Evolutionary conservation across 2,113 vertebrate genomes (phyloP).

Genomic region (Chinchilla lanigera): DNA sequence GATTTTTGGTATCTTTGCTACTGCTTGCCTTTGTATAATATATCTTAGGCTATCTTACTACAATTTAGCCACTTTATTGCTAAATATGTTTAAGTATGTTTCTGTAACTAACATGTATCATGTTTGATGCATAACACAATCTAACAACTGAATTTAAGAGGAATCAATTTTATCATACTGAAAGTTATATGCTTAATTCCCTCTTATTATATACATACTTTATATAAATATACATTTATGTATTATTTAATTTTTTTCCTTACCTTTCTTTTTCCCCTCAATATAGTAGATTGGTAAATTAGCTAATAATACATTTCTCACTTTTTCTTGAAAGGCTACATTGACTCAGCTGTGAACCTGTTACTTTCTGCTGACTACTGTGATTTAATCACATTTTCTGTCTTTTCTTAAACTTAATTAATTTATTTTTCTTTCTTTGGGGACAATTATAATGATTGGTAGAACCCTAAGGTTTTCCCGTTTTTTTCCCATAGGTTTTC

Average conservation of each 20-base stretch:
- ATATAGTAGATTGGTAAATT: not conserved
- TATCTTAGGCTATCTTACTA: no score
- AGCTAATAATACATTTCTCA: not conserved
- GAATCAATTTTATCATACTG: not conserved
- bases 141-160: not conserved
- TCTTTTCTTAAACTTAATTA: not conserved
- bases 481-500: not conserved
- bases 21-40: not conserved
- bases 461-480: not conserved
- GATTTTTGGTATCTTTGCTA: not conserved
- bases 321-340: not conserved
- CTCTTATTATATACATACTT: not conserved
- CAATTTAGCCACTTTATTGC: not conserved
- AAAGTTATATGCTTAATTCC: not conserved
- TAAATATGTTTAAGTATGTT: not conserved
- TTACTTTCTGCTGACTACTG: not conserved
- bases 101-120: not conserved
- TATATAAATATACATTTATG: not conserved
- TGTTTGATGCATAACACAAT: not conserved
- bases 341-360: not conserved
- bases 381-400: not conserved
- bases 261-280: not conserved
- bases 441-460: not conserved
- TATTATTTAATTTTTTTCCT: not conserved
- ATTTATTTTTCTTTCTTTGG: not conserved